phyloP scores from a whole-genome alignment of 2,113 vertebrate genomes.

The Puffinus mauretanicus region DNA sequence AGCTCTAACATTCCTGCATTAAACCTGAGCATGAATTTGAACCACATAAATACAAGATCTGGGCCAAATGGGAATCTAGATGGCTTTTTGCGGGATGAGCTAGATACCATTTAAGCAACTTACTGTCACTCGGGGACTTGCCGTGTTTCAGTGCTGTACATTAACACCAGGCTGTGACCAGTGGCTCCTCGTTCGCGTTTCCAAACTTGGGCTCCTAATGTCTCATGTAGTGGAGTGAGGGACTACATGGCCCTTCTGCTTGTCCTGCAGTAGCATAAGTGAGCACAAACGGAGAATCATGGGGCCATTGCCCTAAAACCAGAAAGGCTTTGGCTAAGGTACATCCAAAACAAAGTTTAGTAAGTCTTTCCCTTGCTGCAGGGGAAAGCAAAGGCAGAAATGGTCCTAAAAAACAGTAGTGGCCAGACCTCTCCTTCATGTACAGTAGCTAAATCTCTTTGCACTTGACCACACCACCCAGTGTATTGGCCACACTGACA shows the following conservation, averaged over 20 bases:
- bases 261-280: background rate
- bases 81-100: background rate
- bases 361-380: background rate
- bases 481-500: background rate
- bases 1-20: slow-evolving; percentile 30
- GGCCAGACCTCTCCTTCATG: background rate
- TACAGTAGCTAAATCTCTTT: background rate
- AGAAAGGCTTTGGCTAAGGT: background rate
- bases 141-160: background rate
- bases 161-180: background rate
- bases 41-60: background rate
- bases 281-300: background rate
- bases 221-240: fast-evolving
- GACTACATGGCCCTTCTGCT: background rate
- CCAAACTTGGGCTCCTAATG: background rate
- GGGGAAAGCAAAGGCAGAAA: background rate
- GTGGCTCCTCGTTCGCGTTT: fast-evolving
- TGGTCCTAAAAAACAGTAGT: background rate
- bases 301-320: background rate
- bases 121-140: background rate
- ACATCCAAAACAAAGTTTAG: background rate
- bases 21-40: background rate
- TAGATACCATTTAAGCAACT: background rate
- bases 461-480: background rate
- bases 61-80: background rate